Evolutionary conservation across 1,140 invertebrate genomes (phyloP).

Genomic region (Octopus sinensis): DNA sequence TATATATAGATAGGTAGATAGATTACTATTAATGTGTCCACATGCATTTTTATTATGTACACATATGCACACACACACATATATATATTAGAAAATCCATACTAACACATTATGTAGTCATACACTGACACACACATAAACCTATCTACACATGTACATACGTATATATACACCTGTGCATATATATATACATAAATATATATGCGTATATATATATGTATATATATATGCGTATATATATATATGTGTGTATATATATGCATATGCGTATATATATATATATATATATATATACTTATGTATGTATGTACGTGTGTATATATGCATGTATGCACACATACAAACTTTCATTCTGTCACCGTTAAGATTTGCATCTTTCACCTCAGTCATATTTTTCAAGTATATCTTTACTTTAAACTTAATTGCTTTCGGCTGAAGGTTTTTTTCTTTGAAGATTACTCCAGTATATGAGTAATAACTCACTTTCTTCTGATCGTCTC

Average conservation of each 20-base stretch:
- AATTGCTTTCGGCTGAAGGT: no score
- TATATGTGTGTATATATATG: conserved; percentile 5
- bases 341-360: no score
- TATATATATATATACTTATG: conserved; percentile 1
- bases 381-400: no score
- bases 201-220: not conserved
- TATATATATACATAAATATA: not conserved
- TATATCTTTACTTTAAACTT: no score
- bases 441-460: no score
- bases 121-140: not conserved
- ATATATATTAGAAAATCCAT: not conserved
- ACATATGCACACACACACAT: not conserved
- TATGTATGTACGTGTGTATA: not conserved
- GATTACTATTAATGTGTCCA: no score
- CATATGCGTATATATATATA: not conserved
- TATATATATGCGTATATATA: conserved; percentile 7
- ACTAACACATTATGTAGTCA: not conserved
- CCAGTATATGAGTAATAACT: no score
- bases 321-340: no score
- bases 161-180: not conserved
- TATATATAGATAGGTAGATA: no score
- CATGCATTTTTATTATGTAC: no score
- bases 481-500: no score
- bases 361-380: no score
- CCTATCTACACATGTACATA: not conserved